Evolutionary conservation across 2,797 vertebrate genomes (phyloP).

Genomic region (Buphagus erythrorhynchus): DNA sequence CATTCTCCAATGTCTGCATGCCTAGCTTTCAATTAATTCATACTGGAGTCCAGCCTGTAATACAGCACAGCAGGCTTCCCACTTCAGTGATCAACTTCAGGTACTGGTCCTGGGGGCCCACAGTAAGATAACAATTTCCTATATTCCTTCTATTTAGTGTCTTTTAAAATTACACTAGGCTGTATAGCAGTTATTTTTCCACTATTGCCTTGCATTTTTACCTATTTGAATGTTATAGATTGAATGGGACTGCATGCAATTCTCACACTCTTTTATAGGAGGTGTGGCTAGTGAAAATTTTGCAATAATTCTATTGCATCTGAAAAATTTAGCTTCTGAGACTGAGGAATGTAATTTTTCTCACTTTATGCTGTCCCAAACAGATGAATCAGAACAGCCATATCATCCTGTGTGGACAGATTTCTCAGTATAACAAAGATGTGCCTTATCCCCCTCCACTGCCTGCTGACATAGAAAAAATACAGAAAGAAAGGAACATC

Average conservation of each 20-base stretch:
- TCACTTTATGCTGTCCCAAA: conserved; percentile 32
- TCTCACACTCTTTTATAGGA: neutral
- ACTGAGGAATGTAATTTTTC: neutral
- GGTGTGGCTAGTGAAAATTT: neutral
- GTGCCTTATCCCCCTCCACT: conserved; percentile 92
- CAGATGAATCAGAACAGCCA: conserved; percentile 91
- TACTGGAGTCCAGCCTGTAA: neutral
- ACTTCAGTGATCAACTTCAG: neutral
- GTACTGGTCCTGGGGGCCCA: neutral
- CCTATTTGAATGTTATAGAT: neutral
- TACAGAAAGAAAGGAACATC: conserved; percentile 81
- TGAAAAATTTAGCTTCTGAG: neutral
- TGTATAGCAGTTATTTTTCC: neutral
- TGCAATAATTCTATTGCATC: neutral
- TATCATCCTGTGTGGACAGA: conserved; percentile 93
- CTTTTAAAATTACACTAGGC: neutral
- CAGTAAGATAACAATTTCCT: neutral
- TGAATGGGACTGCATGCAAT: neutral
- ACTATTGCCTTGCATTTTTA: neutral
- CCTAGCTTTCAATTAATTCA: neutral
- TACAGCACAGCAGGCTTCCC: neutral
- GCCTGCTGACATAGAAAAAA: conserved; percentile 76
- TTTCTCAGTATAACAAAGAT: conserved; percentile 96
- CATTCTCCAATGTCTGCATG: neutral
- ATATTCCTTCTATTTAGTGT: neutral